Percentiles rank a stretch among this genome's conserved stretches.
Conservation (phyloP, 2,888 invertebrate species). For the Orthonychiurus folsomi region DNA sequence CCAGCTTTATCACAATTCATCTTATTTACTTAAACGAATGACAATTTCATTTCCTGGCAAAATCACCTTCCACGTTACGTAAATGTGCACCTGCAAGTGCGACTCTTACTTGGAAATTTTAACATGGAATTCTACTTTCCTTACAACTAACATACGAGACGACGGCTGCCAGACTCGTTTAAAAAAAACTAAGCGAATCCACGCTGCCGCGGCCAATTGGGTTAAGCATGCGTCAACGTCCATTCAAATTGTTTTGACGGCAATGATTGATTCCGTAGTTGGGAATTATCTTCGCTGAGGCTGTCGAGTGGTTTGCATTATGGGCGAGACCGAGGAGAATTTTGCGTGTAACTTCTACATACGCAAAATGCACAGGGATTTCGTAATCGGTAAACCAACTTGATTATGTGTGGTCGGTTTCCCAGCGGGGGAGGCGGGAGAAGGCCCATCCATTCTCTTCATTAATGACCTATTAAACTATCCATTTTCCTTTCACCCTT, state of each 20-base stretch:
- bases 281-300: slow-evolving; percentile 12
- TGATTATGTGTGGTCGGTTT: background rate
- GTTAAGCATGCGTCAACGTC: background rate
- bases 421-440: background rate
- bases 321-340: slow-evolving; percentile 28
- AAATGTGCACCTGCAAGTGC: too few relatives aligned
- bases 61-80: too few relatives aligned
- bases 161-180: too few relatives aligned
- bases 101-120: background rate
- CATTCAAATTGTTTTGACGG: background rate
- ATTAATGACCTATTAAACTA: slow-evolving; percentile 9
- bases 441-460: slow-evolving; percentile 8
- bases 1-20: background rate
- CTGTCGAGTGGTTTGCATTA: background rate
- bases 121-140: background rate
- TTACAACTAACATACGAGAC: too few relatives aligned
- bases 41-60: slow-evolving; percentile 1
- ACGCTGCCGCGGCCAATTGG: too few relatives aligned
- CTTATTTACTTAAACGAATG: slow-evolving; percentile 1
- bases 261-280: slow-evolving; percentile 22
- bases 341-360: slow-evolving; percentile 22
- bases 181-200: too few relatives aligned
- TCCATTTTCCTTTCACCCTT: slow-evolving; percentile 11
- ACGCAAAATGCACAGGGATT: background rate
- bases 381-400: background rate